Conservation (phyloP, 2,888 invertebrate species). For the Dusona sp. region DNA sequence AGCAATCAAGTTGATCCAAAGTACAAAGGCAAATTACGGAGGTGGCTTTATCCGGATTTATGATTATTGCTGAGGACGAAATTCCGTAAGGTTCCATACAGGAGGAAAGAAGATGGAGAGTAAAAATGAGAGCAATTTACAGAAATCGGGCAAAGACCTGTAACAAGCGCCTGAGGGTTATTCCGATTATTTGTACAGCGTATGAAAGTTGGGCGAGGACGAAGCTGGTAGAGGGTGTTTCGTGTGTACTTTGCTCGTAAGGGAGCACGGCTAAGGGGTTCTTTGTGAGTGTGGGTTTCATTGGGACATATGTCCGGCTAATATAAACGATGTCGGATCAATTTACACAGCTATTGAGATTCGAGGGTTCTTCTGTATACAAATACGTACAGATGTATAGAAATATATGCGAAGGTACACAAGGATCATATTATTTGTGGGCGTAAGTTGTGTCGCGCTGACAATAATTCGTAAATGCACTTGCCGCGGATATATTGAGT, state of each 20-base stretch:
- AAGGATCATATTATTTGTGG: slow-evolving; percentile 11
- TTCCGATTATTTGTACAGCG: slow-evolving; percentile 54
- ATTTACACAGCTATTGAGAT: slow-evolving; percentile 53
- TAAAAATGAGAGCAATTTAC: slow-evolving; percentile 54
- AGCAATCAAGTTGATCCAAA: slow-evolving; percentile 39
- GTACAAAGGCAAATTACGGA: slow-evolving; percentile 41
- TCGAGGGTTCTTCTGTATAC: slow-evolving; percentile 26
- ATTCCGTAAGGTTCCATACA: not conserved
- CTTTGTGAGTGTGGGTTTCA: slow-evolving; percentile 37
- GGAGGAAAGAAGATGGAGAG: not conserved
- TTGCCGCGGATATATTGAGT: slow-evolving; percentile 34
- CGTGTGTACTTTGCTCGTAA: slow-evolving; percentile 15
- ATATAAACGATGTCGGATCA: slow-evolving; percentile 59
- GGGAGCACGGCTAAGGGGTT: not conserved
- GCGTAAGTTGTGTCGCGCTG: slow-evolving; percentile 20
- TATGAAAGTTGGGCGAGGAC: slow-evolving; percentile 15
- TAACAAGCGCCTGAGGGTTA: slow-evolving; percentile 13
- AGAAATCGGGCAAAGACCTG: slow-evolving; percentile 61
- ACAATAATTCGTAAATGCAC: slow-evolving; percentile 47
- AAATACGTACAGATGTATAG: not conserved
- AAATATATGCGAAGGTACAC: slow-evolving; percentile 3
- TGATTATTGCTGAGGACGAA: slow-evolving; percentile 28
- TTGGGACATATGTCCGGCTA: slow-evolving; percentile 64
- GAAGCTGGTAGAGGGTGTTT: slow-evolving; percentile 29
- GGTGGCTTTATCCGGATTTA: slow-evolving; percentile 62